Conservation (phyloP, 2,888 invertebrate genomes). For the Agrochola litura region DNA sequence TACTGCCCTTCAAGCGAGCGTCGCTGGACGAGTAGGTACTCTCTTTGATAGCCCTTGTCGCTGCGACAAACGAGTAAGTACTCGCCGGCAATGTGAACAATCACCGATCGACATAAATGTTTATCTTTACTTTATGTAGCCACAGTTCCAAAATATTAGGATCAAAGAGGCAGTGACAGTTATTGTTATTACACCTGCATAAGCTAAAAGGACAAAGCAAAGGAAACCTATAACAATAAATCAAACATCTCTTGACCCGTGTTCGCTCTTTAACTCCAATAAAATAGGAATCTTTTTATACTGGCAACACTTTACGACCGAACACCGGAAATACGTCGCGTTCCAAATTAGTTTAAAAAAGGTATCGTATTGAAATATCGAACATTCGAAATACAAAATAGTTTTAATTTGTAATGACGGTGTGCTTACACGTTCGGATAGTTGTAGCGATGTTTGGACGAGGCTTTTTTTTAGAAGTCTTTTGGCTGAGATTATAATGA, state of each 20-base stretch:
- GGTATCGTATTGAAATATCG: constrained; percentile 11
- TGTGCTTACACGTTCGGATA: not conserved
- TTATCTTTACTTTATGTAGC: not conserved
- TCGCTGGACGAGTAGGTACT: too few species aligned
- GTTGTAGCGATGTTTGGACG: too few species aligned
- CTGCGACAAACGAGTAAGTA: not conserved
- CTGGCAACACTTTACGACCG: constrained; percentile 53
- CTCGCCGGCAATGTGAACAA: not conserved
- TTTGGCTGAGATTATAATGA: not conserved
- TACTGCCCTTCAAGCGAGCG: not conserved
- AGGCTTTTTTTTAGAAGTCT: not conserved
- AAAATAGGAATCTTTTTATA: constrained; percentile 51
- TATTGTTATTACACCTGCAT: constrained; percentile 18
- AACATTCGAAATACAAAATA: constrained; percentile 35
- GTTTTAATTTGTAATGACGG: constrained; percentile 7
- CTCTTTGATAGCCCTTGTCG: not conserved
- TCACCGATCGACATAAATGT: not conserved
- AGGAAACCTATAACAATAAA: constrained; percentile 51
- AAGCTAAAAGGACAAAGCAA: constrained; percentile 44
- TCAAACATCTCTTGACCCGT: constrained; percentile 37
- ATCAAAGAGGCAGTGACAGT: constrained; percentile 15
- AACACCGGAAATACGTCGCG: constrained; percentile 66
- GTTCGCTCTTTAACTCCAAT: constrained; percentile 16
- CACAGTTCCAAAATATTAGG: not conserved
- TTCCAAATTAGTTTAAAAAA: constrained; percentile 65